Evolutionary conservation across 1,140 invertebrate genomes (phyloP), one percentile per base, ranked within the genome.

Genomic region (Panagrolaimus sp.): DNA sequence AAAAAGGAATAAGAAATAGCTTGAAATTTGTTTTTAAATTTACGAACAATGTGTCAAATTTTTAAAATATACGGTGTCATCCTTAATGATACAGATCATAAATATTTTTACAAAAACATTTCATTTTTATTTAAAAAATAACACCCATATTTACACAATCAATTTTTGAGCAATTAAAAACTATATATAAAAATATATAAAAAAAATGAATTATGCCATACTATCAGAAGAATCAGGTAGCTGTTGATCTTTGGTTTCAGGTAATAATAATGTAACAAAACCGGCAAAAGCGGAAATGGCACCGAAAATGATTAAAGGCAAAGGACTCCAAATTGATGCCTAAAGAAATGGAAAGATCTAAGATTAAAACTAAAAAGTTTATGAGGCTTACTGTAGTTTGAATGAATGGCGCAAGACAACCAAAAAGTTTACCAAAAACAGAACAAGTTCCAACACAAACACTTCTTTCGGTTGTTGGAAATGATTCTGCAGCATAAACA

Each of bases 401-500:
- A 17, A 58, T 58, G 17, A 58, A 58, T 28, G 52, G 52, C 4
- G 52, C 21, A 58, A 24, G 21, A 58, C 52, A 58, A 58, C 52
- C 52, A 17, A 58, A 26, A 24, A 58, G 28, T 28, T 58, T 58
- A 12, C 52, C 52, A 21, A 28, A 26, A 28, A 58, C 52, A 2
- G 52, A 58, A 21, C 52, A 58, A 21, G 28, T 58, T 10, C 9
- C 52, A 58, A 58, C 52, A 21, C 52, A 58, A 1, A 58, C 28
- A n/a, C 21, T 26, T 21, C 52, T 58, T 14, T 58, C 52, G 1
- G 52, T 58, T 2, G 74, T 76, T 14, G 74, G 74, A 48, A 76
- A 76, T 14, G 78, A 32, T 64, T 76, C 74, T 14, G 48, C 43
- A 21, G 71, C 76, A 55, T 73, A 76, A 15, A 76, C 74, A 47